Evolutionary conservation across 2,888 invertebrate genomes (phyloP).

Genomic region (Macropis europaea): DNA sequence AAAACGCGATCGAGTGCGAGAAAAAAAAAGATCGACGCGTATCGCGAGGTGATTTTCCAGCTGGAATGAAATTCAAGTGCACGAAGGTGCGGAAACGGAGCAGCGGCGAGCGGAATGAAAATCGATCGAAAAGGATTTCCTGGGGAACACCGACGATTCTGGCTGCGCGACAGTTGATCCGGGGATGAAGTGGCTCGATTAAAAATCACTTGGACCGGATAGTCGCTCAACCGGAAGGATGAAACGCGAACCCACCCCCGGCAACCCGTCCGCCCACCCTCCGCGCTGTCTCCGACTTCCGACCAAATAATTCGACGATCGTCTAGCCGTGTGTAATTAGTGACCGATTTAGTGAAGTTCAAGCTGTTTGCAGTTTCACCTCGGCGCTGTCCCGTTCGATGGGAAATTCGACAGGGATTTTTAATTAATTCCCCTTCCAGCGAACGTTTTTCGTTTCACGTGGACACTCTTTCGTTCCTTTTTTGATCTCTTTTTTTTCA

Average conservation of each 20-base stretch:
- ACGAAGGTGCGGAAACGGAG: background rate
- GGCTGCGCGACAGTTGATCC: constrained; percentile 16
- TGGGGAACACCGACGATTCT: constrained; percentile 11
- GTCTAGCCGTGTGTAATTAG: constrained; percentile 59
- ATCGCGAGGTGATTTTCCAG: background rate
- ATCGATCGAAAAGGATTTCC: constrained; percentile 19
- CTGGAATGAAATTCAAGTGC: background rate
- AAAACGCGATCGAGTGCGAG: too few relatives aligned
- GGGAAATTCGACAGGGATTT: constrained; percentile 3
- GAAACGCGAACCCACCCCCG: too few relatives aligned
- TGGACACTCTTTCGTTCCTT: too few relatives aligned
- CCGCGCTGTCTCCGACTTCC: constrained; percentile 47
- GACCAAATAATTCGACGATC: constrained; percentile 68
- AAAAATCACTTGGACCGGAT: constrained; percentile 65
- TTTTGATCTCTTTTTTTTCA: too few relatives aligned
- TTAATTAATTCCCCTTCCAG: constrained; percentile 10
- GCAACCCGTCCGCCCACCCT: too few relatives aligned
- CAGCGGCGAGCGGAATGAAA: background rate
- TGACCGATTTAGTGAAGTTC: constrained; percentile 49
- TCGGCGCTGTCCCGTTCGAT: background rate
- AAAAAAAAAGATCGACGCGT: background rate
- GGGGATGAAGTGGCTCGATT: constrained; percentile 51
- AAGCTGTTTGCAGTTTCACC: background rate
- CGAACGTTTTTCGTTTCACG: too few relatives aligned
- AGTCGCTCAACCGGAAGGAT: constrained; percentile 48